Evolutionary conservation across 2,888 invertebrate species (phyloP), one percentile per base, ranked within the genome.

Genomic region (Agrochola lota): DNA sequence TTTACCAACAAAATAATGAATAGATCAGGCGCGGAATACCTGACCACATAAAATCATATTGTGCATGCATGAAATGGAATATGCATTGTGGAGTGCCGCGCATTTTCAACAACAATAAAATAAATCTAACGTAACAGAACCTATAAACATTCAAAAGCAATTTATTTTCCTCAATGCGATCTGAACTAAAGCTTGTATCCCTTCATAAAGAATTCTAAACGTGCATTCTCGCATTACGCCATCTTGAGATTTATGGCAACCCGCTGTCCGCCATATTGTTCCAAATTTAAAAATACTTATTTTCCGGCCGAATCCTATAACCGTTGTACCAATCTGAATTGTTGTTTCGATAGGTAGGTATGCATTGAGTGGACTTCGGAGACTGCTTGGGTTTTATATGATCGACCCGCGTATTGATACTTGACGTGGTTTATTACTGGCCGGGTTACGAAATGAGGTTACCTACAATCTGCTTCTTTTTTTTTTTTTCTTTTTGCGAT

Each of bases 241-340:
- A 94, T 95, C 94, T 96, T 93, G 92, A 95, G 95, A 96, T 96
- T 96, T 96, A 96, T 95, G 89, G 94, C 93, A 93, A 93, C 93
- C 96, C 94, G 92, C 94, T 94, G 95, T 95, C 95, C 92, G 93
- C 95, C 95, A 95, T 96, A 95, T 95, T 96, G 95, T 95, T 94
- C 94, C 94, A 95, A 96, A 95, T 96, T 95, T 95, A 95, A 95
- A 95, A 95, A 94, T 95, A 94, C 95, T 94, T 94, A 95, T 95
- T 93, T 77, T 91, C 88, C 91, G 90, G 87, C 90, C 87, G 87
- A 92, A 92, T 92, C 91, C 89, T 89, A 89, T 91, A 92, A 91
- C 91, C 87, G 85, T 85, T 17, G 23, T 57, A 35, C 87, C 80
- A 89, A 91, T 91, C 89, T 88, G 88, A 86, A 90, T 88, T 90